A percentile compares a stretch with the other conserved stretches of the same genome.
These are phyloP conservation scores for Dreissena rostriformis DNA, from an alignment of 1,140 invertebrate species.

Conservation along the genomic window DNA sequence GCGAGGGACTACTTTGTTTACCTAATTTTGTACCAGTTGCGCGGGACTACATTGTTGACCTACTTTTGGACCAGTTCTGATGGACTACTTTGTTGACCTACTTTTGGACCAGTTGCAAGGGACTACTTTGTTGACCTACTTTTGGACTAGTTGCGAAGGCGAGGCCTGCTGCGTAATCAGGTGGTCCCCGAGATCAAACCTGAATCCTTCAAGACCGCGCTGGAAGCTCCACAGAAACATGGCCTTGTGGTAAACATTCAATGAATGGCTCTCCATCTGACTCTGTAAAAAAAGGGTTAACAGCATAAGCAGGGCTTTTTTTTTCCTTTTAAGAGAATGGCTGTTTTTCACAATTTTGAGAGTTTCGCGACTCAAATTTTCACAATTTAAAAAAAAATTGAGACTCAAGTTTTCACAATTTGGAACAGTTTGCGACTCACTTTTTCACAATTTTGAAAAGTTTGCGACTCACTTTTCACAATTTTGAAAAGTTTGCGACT, in stretches of 20 bases:
- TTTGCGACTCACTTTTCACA: no score
- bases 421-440: no score
- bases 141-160: constrained; percentile 45
- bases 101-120: constrained; percentile 48
- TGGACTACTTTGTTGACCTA: background rate
- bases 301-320: no score
- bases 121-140: constrained; percentile 1
- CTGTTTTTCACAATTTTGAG: no score
- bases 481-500: no score
- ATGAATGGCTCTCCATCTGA: constrained; percentile 60
- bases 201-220: constrained; percentile 79
- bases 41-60: background rate
- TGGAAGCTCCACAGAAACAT: constrained; percentile 91
- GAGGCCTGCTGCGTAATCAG: constrained; percentile 35
- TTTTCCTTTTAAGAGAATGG: no score
- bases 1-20: no score
- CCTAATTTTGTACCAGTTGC: constrained; percentile 37
- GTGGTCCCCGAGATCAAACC: constrained; percentile 70
- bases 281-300: background rate
- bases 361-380: no score
- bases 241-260: constrained; percentile 89
- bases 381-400: no score
- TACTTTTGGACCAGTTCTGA: constrained; percentile 30
- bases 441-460: no score
- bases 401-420: no score